Evolutionary conservation across 1,140 invertebrate genomes (phyloP).

Genomic region (Pogonomyrmex californicus): DNA sequence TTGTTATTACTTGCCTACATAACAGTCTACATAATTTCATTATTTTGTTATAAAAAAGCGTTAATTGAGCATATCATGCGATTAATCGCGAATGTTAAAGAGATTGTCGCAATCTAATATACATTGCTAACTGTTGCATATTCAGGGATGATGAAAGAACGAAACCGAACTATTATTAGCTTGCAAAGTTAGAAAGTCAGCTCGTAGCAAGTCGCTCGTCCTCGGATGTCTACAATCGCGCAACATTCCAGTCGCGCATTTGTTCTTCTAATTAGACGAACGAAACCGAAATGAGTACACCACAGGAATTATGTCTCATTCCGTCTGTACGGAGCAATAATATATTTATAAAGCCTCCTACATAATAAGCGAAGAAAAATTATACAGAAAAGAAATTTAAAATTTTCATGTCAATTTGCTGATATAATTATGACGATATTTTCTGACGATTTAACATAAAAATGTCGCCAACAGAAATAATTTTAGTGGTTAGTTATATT

Average conservation of each 20-base stretch:
- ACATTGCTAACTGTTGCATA: conserved; percentile 9
- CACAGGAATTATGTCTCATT: background rate
- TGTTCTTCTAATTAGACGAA: conserved; percentile 50
- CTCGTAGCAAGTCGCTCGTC: conserved; percentile 6
- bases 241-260: conserved; percentile 40
- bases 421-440: background rate
- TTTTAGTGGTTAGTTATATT: background rate
- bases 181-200: conserved; percentile 43
- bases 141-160: conserved; percentile 26
- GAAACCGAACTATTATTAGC: conserved; percentile 44
- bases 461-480: background rate
- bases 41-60: background rate
- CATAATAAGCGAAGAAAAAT: background rate
- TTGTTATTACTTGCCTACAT: background rate
- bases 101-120: background rate
- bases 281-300: conserved; percentile 11
- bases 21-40: background rate
- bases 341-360: background rate
- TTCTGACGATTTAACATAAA: background rate
- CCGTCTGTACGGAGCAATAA: background rate
- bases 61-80: background rate
- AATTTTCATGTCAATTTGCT: background rate
- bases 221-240: conserved; percentile 52
- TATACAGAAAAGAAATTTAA: background rate
- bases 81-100: background rate